Conservation (phyloP, 64 coral and sea anemone species). For the Catalaphyllia jardinei region DNA sequence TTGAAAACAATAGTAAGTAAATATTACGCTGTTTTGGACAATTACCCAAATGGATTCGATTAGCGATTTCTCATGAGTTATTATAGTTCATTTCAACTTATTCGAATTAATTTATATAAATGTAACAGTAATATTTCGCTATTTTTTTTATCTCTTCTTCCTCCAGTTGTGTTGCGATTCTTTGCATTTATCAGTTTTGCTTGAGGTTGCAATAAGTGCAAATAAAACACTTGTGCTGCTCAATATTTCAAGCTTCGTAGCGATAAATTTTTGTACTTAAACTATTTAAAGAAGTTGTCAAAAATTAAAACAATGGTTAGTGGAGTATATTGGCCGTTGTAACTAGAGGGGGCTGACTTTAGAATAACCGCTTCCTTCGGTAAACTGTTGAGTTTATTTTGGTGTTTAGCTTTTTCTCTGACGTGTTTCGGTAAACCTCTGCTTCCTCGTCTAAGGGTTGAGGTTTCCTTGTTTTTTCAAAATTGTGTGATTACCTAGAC, state of each 20-base stretch:
- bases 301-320: background rate
- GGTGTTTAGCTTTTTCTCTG: background rate
- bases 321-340: background rate
- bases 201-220: background rate
- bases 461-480: background rate
- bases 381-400: background rate
- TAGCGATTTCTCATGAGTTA: background rate
- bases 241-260: too few species aligned
- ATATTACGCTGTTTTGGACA: background rate
- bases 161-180: background rate
- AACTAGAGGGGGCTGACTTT: background rate
- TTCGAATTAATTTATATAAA: background rate
- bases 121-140: background rate
- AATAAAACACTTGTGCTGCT: too few species aligned
- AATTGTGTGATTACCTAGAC: background rate
- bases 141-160: background rate
- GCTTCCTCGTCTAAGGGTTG: background rate
- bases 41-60: background rate
- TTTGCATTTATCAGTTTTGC: background rate
- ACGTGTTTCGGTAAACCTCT: background rate
- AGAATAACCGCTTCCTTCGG: background rate
- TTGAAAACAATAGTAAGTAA: too few species aligned
- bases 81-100: background rate
- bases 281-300: conserved; percentile 3
- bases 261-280: background rate